These are phyloP conservation scores for Xenops minutus DNA, from an alignment of 2,797 vertebrate species.

Conservation along the genomic window DNA sequence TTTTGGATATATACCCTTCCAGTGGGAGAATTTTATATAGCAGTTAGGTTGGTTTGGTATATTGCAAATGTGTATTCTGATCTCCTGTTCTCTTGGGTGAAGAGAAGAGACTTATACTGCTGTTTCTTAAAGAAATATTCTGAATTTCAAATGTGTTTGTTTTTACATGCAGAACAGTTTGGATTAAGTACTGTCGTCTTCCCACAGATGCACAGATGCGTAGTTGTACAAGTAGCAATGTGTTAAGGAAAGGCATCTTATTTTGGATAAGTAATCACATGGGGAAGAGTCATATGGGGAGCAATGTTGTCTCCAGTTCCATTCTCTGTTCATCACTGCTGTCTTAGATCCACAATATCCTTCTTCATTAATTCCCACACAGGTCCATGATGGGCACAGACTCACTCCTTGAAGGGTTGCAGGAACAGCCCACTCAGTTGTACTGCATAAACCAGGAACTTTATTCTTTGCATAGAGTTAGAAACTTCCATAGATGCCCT, in stretches of 20 bases:
- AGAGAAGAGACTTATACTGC: neutral
- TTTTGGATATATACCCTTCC: neutral
- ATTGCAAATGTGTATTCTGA: neutral
- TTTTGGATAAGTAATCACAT: conserved; percentile 40
- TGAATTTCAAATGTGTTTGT: neutral
- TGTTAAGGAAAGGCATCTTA: conserved; percentile 26
- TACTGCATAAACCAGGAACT: neutral
- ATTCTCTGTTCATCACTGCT: neutral
- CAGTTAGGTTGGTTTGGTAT: neutral
- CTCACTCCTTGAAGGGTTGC: neutral
- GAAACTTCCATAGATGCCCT: neutral
- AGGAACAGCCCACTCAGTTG: neutral
- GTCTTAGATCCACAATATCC: neutral
- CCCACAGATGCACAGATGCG: conserved; percentile 28
- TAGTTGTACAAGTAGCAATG: conserved; percentile 20
- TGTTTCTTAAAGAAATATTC: neutral
- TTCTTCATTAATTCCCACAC: neutral
- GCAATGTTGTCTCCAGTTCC: neutral
- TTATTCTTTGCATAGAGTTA: neutral
- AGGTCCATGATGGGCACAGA: neutral
- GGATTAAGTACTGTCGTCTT: conserved; percentile 7
- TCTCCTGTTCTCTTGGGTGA: neutral
- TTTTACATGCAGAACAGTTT: conserved; percentile 11
- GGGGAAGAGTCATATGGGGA: neutral
- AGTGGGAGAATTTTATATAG: neutral